Evolutionary conservation across 1,140 invertebrate genomes (phyloP).

Genomic region (Bombus pascuorum): DNA sequence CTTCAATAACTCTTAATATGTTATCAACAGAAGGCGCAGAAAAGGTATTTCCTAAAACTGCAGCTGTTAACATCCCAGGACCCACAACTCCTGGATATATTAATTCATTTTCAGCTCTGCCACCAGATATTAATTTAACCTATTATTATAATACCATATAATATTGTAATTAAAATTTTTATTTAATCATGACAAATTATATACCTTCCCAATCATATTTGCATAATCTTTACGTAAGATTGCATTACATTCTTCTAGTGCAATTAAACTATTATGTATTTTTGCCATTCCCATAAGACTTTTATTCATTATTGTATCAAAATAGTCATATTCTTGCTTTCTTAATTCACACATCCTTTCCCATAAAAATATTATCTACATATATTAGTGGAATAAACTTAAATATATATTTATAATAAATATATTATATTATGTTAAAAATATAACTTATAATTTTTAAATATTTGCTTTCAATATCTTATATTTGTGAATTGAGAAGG

Average conservation of each 20-base stretch:
- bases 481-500: neutral
- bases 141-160: conserved; percentile 41
- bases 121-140: conserved; percentile 86
- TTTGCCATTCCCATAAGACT: conserved; percentile 81
- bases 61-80: conserved; percentile 86
- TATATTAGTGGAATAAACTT: neutral
- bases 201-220: conserved; percentile 72
- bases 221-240: conserved; percentile 80
- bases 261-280: conserved; percentile 79
- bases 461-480: neutral
- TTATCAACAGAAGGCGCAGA: conserved; percentile 60
- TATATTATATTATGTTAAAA: neutral
- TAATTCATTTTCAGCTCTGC: conserved; percentile 88
- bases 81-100: conserved; percentile 86
- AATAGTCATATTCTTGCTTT: conserved; percentile 49
- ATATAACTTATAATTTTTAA: neutral
- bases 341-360: neutral
- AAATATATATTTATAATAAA: neutral
- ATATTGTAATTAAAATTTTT: neutral
- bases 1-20: conserved; percentile 65
- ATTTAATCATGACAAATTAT: neutral
- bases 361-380: neutral
- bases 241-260: conserved; percentile 80
- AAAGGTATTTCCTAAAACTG: conserved; percentile 86
- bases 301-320: conserved; percentile 79